Conservation (phyloP, 2,888 invertebrate genomes). For the Eilema griseolum region DNA sequence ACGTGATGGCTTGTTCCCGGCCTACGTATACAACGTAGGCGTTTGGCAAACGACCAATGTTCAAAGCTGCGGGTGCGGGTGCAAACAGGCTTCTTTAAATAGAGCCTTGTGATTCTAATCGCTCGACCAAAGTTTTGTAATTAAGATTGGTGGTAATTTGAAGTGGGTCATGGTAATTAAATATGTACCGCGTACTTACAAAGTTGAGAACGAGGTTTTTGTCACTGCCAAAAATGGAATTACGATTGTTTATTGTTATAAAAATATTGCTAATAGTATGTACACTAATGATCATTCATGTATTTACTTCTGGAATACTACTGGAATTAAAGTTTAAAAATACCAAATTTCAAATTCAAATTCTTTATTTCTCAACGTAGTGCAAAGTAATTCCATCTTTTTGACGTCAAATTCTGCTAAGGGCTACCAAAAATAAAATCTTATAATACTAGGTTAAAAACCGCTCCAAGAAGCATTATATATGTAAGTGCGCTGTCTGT, state of each 20-base stretch:
- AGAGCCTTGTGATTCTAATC: constrained; percentile 20
- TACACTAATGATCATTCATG: too few relatives aligned
- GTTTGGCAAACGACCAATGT: constrained; percentile 55
- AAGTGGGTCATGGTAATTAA: constrained; percentile 9
- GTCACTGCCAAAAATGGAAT: constrained; percentile 2
- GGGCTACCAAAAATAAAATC: too few relatives aligned
- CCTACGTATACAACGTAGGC: constrained; percentile 41
- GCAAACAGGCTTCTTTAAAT: constrained; percentile 39
- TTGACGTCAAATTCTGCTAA: too few relatives aligned
- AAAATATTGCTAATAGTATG: too few relatives aligned
- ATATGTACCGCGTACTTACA: background rate
- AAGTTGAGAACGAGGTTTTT: background rate
- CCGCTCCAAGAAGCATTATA: too few relatives aligned
- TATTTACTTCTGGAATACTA: too few relatives aligned
- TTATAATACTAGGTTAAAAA: too few relatives aligned
- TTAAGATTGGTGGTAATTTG: constrained; percentile 17
- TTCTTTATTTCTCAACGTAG: too few relatives aligned
- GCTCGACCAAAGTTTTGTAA: constrained; percentile 20
- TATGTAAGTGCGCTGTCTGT: too few relatives aligned
- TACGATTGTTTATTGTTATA: background rate
- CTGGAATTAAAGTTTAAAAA: too few relatives aligned
- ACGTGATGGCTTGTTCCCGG: constrained; percentile 44
- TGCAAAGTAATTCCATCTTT: too few relatives aligned
- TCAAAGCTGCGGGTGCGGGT: constrained; percentile 26
- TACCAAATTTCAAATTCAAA: too few relatives aligned